phyloP scores from a whole-genome alignment of 1,140 invertebrate genomes.

The Archivesica marissinica region DNA sequence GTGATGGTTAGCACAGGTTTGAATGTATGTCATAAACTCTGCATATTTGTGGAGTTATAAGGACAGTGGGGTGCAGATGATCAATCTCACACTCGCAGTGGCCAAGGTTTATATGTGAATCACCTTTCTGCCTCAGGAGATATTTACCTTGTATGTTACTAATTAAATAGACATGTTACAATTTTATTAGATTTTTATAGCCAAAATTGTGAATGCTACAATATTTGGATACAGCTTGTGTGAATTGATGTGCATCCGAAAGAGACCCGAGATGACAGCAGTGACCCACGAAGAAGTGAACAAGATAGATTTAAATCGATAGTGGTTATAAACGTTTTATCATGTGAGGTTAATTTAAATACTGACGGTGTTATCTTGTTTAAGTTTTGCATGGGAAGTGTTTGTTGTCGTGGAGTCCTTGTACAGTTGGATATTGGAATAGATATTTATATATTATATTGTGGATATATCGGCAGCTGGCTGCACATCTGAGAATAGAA shows the following conservation, averaged over 20 bases:
- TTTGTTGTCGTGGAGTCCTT: neutral
- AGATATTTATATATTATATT: conserved; percentile 39
- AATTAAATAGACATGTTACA: conserved; percentile 8
- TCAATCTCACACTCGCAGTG: too few relatives aligned
- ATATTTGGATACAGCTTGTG: neutral
- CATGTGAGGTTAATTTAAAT: conserved; percentile 3
- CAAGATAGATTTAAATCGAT: too few relatives aligned
- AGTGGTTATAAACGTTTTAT: neutral
- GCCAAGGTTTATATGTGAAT: neutral
- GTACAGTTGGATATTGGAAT: neutral
- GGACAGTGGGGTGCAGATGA: too few relatives aligned
- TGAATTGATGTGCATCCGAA: neutral
- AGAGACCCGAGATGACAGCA: neutral
- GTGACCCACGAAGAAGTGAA: too few relatives aligned
- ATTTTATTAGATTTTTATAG: neutral
- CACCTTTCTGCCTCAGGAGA: conserved; percentile 4
- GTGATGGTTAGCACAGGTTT: too few relatives aligned
- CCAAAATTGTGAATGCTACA: conserved; percentile 5
- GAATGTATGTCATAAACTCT: too few relatives aligned
- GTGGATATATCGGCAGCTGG: conserved; percentile 2
- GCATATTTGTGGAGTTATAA: too few relatives aligned
- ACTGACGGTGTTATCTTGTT: neutral
- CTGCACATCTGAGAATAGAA: conserved; percentile 1
- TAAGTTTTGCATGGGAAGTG: neutral
- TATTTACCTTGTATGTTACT: neutral